phyloP scores from a whole-genome alignment of 2,888 invertebrate genomes.

The Branchellion lobata region DNA sequence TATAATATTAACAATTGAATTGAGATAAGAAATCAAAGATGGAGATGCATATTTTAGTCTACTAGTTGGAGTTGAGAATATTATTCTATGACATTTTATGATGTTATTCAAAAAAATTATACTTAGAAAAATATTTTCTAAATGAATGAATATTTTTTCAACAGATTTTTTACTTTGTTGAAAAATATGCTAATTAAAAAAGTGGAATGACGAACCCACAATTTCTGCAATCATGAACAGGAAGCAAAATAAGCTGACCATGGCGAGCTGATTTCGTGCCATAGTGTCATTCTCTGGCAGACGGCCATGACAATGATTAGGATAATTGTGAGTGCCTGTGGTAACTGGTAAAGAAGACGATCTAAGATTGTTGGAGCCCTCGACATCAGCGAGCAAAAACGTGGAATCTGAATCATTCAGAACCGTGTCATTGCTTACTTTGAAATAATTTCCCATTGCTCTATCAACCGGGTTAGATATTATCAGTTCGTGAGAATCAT shows the following conservation, averaged over 20 bases:
- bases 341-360: not conserved
- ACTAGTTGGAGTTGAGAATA: too few relatives aligned
- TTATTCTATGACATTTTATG: too few relatives aligned
- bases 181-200: too few relatives aligned
- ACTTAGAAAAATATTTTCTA: too few relatives aligned
- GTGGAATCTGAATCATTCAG: slow-evolving; percentile 37
- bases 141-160: too few relatives aligned
- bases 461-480: not conserved
- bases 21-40: too few relatives aligned
- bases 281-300: slow-evolving; percentile 52
- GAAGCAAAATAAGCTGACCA: slow-evolving; percentile 57
- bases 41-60: too few relatives aligned
- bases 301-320: slow-evolving; percentile 50
- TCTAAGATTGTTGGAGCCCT: not conserved
- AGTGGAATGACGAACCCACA: slow-evolving; percentile 59
- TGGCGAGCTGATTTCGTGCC: slow-evolving; percentile 58
- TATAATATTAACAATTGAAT: too few relatives aligned
- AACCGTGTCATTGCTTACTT: not conserved
- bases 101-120: slow-evolving; percentile 7
- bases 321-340: not conserved
- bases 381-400: slow-evolving; percentile 34
- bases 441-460: slow-evolving; percentile 10
- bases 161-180: too few relatives aligned
- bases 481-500: not conserved
- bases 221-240: slow-evolving; percentile 62